phyloP scores from a whole-genome alignment of 92 coral and sea anemone species.

The Palythoa heliodiscus region DNA sequence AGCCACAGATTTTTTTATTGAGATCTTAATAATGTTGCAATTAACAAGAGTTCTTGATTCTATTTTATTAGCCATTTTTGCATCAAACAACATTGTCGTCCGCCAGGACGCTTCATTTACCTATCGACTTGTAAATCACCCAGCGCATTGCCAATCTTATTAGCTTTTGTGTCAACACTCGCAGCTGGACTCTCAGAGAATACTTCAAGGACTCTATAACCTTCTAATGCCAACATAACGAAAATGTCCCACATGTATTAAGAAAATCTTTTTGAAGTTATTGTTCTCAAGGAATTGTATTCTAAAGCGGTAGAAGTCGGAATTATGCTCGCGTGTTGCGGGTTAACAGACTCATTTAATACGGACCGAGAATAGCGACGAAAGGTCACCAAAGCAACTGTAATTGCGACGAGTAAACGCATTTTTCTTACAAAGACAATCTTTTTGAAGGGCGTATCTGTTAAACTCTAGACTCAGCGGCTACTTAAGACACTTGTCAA shows the following conservation, averaged over 20 bases:
- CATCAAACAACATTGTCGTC: slow-evolving; percentile 3
- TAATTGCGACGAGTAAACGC: slow-evolving; percentile 40
- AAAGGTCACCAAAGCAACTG: slow-evolving; percentile 39
- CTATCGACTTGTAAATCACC: slow-evolving; percentile 19
- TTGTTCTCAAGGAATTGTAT: neutral
- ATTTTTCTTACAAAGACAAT: slow-evolving; percentile 33
- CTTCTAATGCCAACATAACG: neutral
- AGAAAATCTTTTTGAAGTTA: neutral
- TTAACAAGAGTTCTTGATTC: neutral
- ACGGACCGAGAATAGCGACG: neutral
- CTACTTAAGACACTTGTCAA: slow-evolving; percentile 32
- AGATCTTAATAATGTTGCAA: slow-evolving; percentile 1
- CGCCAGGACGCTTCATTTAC: neutral
- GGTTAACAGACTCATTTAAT: neutral
- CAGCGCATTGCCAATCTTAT: slow-evolving; percentile 10
- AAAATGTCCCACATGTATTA: neutral
- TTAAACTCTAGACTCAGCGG: slow-evolving; percentile 37
- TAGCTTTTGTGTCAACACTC: slow-evolving; percentile 27
- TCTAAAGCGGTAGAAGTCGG: neutral
- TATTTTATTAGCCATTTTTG: neutral
- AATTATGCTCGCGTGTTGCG: slow-evolving; percentile 27
- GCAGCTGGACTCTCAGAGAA: neutral
- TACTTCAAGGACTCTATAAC: slow-evolving; percentile 6
- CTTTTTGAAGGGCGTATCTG: slow-evolving; percentile 41
- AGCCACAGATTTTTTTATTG: neutral